Base-by-base conservation (phyloP, 2,888 invertebrate species). In the Nomada ferruginata region DNA sequence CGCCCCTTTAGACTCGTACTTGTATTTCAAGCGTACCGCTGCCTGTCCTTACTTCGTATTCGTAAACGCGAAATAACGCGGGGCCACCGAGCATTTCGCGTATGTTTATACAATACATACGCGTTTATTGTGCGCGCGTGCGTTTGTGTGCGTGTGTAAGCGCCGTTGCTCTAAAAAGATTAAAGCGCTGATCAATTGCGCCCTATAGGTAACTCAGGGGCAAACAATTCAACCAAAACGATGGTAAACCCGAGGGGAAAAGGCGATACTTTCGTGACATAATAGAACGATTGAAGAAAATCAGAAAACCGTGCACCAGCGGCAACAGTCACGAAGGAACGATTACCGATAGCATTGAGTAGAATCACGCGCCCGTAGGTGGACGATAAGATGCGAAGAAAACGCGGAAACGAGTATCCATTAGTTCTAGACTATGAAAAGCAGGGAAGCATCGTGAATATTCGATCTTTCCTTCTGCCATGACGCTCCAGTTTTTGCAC, bases 321-420 rank as follows among this genome's bases (percentile, higher is more conserved):
- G 20, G 4, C 20, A 57, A 57, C 23, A 64, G 42, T 53, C 18
- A 50, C 13, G 2, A 10, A 63, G 4, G 2, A 5, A 64, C 15
- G 44, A 4, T 23, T 11, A 20, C 2, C 11, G 15, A 29, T 29
- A 15, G 20, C 15, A 47, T 60, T 29, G 13, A 1, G n/a, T 10
- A 10, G 2, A 47, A 59, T 20, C 11, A 9, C 4, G 29, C 11
- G 18, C 11, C 20, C 4, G 15, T 60, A 20, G 15, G 15, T 50
- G 50, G 60, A 50, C 60, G 20, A 70, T 70, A 70, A 60, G 36
- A 60, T 70, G 70, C 10, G 2, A 13, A 47, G n/a, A n/a, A 72
- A 53, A 42, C 18, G 44, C 18, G 20, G n/a, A 20, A 44, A 55
- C n/a, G 10, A 55, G 26, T 26, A 63, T 55, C 42, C 15, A 13